These are phyloP conservation scores for Myotis brandtii DNA, from an alignment of 2,113 vertebrate species.

Conservation along the genomic window DNA sequence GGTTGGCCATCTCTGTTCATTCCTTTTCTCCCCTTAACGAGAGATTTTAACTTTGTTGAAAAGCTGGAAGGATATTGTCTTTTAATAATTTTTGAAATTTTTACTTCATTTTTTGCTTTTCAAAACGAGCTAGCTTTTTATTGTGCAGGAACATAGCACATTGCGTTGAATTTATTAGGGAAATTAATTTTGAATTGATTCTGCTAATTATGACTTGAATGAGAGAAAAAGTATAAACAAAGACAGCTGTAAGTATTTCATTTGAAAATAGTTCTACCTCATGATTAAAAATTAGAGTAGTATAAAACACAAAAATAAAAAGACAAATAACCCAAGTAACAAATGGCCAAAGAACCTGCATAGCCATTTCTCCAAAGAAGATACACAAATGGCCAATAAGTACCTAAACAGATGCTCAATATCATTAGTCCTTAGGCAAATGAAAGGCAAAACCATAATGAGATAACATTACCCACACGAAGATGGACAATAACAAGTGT, in stretches of 20 bases:
- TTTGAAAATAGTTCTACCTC: background rate
- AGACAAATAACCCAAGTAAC: background rate
- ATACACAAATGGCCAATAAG: background rate
- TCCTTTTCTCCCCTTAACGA: background rate
- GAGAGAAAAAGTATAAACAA: background rate
- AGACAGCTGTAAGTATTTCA: background rate
- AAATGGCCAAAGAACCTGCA: constrained; percentile 5
- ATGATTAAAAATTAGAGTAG: constrained; percentile 19
- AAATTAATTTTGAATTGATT: constrained; percentile 32
- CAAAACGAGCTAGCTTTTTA: background rate
- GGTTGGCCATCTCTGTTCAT: background rate
- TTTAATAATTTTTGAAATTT: constrained; percentile 42
- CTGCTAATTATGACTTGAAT: background rate
- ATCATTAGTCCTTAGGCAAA: background rate
- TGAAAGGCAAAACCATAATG: background rate
- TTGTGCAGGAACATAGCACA: background rate
- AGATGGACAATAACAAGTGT: background rate
- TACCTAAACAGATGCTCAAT: background rate
- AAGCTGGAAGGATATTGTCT: background rate
- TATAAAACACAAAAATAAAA: constrained; percentile 21
- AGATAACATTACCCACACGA: background rate
- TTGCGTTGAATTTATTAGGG: background rate
- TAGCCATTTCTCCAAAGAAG: constrained; percentile 10
- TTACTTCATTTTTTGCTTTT: background rate
- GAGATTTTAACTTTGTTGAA: background rate